Evolutionary conservation across 2,113 vertebrate genomes (phyloP).

Genomic region (Circaetus gallicus): DNA sequence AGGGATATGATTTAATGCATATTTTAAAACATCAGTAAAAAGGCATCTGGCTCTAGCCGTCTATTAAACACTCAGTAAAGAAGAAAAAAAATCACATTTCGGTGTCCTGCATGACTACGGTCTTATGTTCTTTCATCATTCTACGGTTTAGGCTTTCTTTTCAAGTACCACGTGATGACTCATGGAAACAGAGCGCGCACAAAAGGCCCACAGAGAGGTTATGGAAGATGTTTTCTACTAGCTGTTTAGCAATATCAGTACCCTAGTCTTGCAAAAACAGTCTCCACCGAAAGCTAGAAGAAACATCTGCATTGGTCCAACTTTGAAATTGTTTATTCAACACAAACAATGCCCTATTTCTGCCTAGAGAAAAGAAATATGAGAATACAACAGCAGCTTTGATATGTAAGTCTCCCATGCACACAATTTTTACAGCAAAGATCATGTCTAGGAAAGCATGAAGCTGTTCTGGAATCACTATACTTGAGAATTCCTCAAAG

Average conservation of each 20-base stretch:
- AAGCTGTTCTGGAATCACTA: not conserved
- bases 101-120: fast-evolving
- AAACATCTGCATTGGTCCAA: not conserved
- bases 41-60: not conserved
- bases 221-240: not conserved
- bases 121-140: not conserved
- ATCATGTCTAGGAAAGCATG: not conserved
- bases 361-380: not conserved
- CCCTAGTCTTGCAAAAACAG: not conserved
- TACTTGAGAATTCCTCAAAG: not conserved
- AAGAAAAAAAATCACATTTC: not conserved
- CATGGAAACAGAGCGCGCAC: not conserved
- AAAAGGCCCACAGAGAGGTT: not conserved
- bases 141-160: not conserved
- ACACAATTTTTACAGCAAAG: not conserved
- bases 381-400: not conserved
- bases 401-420: not conserved
- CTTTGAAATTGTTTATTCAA: not conserved
- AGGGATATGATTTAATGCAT: not conserved
- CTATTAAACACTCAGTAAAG: not conserved
- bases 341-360: not conserved
- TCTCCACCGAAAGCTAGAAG: not conserved
- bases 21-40: not conserved
- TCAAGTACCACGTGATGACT: not conserved
- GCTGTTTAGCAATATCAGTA: not conserved